These are phyloP conservation scores for Mystacides longicornis DNA, from an alignment of 2,888 invertebrate species.

Conservation along the genomic window DNA sequence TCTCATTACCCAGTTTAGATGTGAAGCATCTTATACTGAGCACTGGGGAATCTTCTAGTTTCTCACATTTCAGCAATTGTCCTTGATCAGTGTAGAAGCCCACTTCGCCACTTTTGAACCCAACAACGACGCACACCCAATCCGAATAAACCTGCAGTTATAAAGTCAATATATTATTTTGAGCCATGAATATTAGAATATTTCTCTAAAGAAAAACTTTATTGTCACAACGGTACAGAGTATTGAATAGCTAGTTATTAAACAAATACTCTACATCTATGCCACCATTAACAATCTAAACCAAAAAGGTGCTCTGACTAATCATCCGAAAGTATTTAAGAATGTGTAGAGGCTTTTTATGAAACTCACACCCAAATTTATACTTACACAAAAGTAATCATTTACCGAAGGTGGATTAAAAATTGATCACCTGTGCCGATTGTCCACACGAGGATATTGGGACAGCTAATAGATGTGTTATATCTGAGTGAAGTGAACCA, in stretches of 20 bases:
- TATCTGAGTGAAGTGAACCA: conserved; percentile 40
- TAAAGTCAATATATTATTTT: not conserved
- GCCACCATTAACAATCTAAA: too few species aligned
- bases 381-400: too few species aligned
- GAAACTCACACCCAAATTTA: too few species aligned
- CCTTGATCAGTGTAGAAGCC: conserved; percentile 87
- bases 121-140: conserved; percentile 89
- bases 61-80: conserved; percentile 71
- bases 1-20: conserved; percentile 45
- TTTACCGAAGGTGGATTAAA: too few species aligned
- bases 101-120: conserved; percentile 77
- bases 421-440: conserved; percentile 40
- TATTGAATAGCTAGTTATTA: too few species aligned
- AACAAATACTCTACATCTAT: too few species aligned
- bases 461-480: conserved; percentile 35
- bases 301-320: too few species aligned
- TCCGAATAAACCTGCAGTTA: conserved; percentile 62
- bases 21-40: conserved; percentile 71
- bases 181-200: not conserved
- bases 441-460: conserved; percentile 35
- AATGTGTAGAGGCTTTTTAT: too few species aligned
- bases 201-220: too few species aligned
- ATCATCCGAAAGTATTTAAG: too few species aligned
- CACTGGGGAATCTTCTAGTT: conserved; percentile 76
- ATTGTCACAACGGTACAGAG: too few species aligned